phyloP scores from a whole-genome alignment of 1,140 invertebrate species.

The Holotrichia oblita region DNA sequence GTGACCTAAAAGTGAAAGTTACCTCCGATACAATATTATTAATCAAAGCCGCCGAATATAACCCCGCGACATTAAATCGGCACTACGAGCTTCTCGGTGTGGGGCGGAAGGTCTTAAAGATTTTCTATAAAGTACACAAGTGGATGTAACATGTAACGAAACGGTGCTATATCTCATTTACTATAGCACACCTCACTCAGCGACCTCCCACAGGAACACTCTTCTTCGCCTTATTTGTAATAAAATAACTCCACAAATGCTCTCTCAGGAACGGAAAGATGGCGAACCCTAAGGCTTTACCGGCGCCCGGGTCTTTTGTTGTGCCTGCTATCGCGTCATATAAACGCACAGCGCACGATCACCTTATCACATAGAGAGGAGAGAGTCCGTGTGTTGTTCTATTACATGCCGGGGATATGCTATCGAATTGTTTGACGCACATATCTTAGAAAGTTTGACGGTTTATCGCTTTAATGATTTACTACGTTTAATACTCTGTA shows the following conservation, averaged over 20 bases:
- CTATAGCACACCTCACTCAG: conserved; percentile 57
- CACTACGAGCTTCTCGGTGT: conserved; percentile 24
- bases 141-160: conserved; percentile 49
- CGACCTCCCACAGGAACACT: conserved; percentile 56
- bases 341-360: conserved; percentile 17
- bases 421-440: conserved; percentile 43
- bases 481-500: conserved; percentile 41
- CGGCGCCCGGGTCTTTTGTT: conserved; percentile 51
- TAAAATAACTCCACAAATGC: conserved; percentile 61
- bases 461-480: conserved; percentile 48
- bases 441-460: conserved; percentile 45
- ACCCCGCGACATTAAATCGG: neutral
- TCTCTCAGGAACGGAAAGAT: conserved; percentile 58
- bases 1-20: neutral
- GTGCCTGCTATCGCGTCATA: conserved; percentile 47
- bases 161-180: conserved; percentile 56
- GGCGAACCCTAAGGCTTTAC: conserved; percentile 52
- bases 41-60: neutral
- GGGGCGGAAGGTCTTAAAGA: conserved; percentile 46
- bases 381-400: neutral
- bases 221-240: conserved; percentile 61
- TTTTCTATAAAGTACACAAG: conserved; percentile 50
- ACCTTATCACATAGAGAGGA: conserved; percentile 22
- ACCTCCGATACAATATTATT: neutral
- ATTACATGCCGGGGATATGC: neutral